Evolutionary conservation across 2,797 vertebrate species (phyloP).

Genomic region (Tiaroga cobitis): DNA sequence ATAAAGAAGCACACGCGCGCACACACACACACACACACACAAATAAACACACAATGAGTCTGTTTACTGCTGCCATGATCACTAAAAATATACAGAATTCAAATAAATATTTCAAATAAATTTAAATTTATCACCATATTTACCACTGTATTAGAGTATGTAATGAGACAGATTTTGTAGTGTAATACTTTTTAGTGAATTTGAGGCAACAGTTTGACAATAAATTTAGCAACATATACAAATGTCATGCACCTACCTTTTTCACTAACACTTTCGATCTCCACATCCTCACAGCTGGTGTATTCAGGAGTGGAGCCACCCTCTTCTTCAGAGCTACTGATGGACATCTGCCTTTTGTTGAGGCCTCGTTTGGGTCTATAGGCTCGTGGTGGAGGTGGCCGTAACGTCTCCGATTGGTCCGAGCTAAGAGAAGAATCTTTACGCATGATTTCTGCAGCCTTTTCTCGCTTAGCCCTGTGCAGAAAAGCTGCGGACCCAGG

Average conservation of each 20-base stretch:
- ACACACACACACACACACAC: not conserved
- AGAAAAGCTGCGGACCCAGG: slow-evolving; percentile 81
- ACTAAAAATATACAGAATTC: not conserved
- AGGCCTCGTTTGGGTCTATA: slow-evolving; percentile 89
- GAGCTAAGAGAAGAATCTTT: slow-evolving; percentile 98
- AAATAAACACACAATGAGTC: not conserved
- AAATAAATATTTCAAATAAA: not conserved
- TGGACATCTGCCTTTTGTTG: slow-evolving; percentile 97
- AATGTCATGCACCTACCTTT: slow-evolving; percentile 84
- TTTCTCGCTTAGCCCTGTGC: slow-evolving; percentile 89
- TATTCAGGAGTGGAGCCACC: slow-evolving; percentile 98
- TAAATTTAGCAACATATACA: not conserved
- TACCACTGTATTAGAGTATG: not conserved
- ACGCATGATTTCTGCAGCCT: slow-evolving; percentile 88
- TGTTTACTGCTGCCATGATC: not conserved
- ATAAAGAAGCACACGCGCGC: not conserved
- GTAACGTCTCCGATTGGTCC: slow-evolving; percentile 94
- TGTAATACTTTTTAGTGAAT: not conserved
- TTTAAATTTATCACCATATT: not conserved
- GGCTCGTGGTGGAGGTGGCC: slow-evolving; percentile 92
- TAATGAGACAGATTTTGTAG: not conserved
- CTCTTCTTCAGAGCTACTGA: slow-evolving; percentile 99
- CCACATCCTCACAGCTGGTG: slow-evolving; percentile 99
- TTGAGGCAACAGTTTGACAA: not conserved
- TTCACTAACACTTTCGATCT: slow-evolving; percentile 97